phyloP scores from a whole-genome alignment of 2,797 vertebrate species.

The Ctenosaura bakeri region DNA sequence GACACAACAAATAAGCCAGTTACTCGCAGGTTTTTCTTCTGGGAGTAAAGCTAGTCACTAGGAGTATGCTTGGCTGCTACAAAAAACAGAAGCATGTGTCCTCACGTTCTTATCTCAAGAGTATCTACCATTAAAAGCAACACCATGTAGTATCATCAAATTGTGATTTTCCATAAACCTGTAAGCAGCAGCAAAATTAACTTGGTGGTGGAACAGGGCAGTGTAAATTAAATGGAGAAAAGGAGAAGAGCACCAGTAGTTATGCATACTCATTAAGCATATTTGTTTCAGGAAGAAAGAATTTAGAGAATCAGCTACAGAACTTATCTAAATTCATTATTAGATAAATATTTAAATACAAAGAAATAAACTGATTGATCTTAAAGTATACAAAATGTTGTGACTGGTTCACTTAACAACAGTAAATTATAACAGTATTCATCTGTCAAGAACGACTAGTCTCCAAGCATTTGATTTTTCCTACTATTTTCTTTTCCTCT shows the following conservation, averaged over 20 bases:
- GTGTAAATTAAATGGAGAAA: background rate
- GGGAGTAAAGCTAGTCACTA: background rate
- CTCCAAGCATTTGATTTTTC: slow-evolving; percentile 31
- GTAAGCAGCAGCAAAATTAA: background rate
- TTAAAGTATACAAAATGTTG: slow-evolving; percentile 46
- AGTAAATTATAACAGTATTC: slow-evolving; percentile 33
- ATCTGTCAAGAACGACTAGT: slow-evolving; percentile 39
- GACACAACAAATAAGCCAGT: background rate
- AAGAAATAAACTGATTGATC: slow-evolving; percentile 32
- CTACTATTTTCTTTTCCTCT: background rate
- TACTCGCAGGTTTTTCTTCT: background rate
- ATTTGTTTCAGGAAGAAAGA: slow-evolving; percentile 45
- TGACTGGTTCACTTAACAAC: slow-evolving; percentile 42
- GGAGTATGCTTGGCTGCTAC: background rate
- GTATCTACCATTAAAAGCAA: background rate
- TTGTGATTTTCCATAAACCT: background rate
- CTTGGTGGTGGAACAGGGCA: background rate
- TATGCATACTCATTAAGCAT: slow-evolving; percentile 37
- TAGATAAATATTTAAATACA: slow-evolving; percentile 45
- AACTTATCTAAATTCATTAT: slow-evolving; percentile 45
- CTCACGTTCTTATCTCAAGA: background rate
- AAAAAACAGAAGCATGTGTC: background rate
- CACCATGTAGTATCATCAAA: background rate
- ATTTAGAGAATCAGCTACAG: slow-evolving; percentile 45
- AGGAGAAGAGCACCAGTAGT: background rate